Evolutionary conservation across 2,888 invertebrate genomes (phyloP).

Genomic region (Sericinus montela): DNA sequence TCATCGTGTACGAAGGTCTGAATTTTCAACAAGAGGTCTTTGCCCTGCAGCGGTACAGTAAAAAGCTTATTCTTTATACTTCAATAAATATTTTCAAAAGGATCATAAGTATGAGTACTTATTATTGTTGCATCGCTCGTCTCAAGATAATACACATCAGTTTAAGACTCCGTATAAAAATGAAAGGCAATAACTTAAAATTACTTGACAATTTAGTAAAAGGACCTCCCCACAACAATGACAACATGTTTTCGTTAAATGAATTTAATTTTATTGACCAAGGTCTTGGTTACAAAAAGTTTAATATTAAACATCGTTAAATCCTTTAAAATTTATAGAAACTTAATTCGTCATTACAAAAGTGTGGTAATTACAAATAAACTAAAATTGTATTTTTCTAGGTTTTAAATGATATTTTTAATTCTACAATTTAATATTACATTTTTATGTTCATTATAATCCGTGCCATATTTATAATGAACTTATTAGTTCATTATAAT

Average conservation of each 20-base stretch:
- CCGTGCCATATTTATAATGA: too few relatives aligned
- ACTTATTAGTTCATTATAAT: too few relatives aligned
- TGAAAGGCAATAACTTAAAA: conserved; percentile 9
- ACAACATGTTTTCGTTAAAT: background rate
- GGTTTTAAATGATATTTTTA: too few relatives aligned
- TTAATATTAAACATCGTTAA: too few relatives aligned
- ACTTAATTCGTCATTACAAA: too few relatives aligned
- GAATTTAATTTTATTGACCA: background rate
- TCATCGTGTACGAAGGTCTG: conserved; percentile 19
- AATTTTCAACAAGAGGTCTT: conserved; percentile 26
- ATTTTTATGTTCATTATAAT: too few relatives aligned
- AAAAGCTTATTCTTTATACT: conserved; percentile 20
- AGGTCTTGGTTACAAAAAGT: background rate
- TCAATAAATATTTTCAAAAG: conserved; percentile 21
- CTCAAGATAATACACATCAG: conserved; percentile 9
- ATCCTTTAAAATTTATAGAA: too few relatives aligned
- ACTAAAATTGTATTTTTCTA: too few relatives aligned
- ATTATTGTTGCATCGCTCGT: conserved; percentile 14
- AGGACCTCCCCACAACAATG: background rate
- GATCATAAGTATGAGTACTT: conserved; percentile 15
- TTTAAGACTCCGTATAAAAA: conserved; percentile 3
- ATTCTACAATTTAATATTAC: too few relatives aligned
- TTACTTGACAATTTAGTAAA: conserved; percentile 8
- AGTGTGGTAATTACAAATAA: too few relatives aligned
- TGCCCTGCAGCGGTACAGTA: conserved; percentile 31